Evolutionary conservation across 2,113 vertebrate species (phyloP), one percentile per base, ranked within the genome.

Genomic region (Microcebus tavaratra): DNA sequence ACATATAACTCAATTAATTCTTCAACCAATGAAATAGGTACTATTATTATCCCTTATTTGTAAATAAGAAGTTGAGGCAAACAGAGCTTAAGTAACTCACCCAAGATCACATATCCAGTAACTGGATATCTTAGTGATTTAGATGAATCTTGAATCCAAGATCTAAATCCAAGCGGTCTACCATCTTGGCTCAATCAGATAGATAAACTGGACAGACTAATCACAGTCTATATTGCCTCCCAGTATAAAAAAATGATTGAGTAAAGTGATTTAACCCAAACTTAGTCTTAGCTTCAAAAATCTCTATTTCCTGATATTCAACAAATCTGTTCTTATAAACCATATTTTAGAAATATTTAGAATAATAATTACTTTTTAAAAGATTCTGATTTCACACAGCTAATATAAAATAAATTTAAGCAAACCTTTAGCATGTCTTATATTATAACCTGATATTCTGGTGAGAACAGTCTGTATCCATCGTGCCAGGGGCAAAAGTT

Each of bases 381-480:
- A 70, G 36, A 93, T 42, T 94, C 61, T 92, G 29, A 91, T 87
- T 94, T 29, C 72, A 79, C 83, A 93, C 0, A 97, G 8, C 17
- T 96, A 88, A 72, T 65, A 86, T 39, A 97, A 96, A 90, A 94
- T 67, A 97, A 94, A 94, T 27, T 94, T 92, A 94, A n/a, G 97
- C 98, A 96, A 97, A 99, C 99, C 99, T 99, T 98, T 98, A 93
- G 95, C 57, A 53, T 98, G 98, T 98, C 99, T 99, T 93, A 97
- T 21, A 78, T 93, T 98, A 97, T 99, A 99, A 88, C 99, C 99
- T 59, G 98, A 99, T 98, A 99, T 99, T 96, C 99, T 99, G 96
- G 99, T 99, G 67, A 98, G 97, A 93, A 99, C 90, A 95, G 99
- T 99, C 96, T 99, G 99, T 96, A 99, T 98, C 99, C 99, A 99